Percentiles rank a stretch among this genome's conserved stretches.
Evolutionary conservation across 1,140 invertebrate species (phyloP).

Genomic region (Drosophila parvula): DNA sequence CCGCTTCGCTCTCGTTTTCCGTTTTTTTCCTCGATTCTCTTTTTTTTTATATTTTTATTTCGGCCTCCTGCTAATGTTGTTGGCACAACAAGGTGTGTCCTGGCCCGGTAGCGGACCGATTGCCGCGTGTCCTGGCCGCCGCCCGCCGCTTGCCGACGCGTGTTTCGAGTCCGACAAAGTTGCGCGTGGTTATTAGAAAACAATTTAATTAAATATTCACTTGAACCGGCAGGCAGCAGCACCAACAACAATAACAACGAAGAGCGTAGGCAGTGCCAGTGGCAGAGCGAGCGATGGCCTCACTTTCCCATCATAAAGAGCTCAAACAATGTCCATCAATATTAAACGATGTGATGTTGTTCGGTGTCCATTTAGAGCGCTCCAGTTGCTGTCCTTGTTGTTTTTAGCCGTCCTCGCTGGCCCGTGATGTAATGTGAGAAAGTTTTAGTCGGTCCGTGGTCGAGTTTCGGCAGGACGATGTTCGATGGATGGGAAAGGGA

Average conservation of each 20-base stretch:
- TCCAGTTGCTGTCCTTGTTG: slow-evolving; percentile 43
- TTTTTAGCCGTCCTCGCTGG: slow-evolving; percentile 41
- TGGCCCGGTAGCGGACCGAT: slow-evolving; percentile 41
- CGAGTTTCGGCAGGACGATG: slow-evolving; percentile 29
- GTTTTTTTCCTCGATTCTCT: slow-evolving; percentile 9
- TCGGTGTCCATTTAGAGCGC: slow-evolving; percentile 64
- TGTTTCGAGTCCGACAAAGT: slow-evolving; percentile 67
- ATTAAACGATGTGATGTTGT: slow-evolving; percentile 80
- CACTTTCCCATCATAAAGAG: slow-evolving; percentile 73
- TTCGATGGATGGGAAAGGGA: slow-evolving; percentile 4
- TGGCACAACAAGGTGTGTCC: slow-evolving; percentile 83
- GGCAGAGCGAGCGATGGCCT: slow-evolving; percentile 24
- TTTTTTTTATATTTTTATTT: slow-evolving; percentile 37
- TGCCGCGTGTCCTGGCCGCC: slow-evolving; percentile 69
- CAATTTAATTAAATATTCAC: slow-evolving; percentile 84
- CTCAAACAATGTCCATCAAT: slow-evolving; percentile 78
- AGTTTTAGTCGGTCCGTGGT: slow-evolving; percentile 46
- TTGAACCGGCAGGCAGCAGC: slow-evolving; percentile 61
- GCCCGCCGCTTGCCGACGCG: slow-evolving; percentile 64
- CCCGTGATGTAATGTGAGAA: slow-evolving; percentile 80
- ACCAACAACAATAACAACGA: slow-evolving; percentile 37
- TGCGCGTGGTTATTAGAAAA: slow-evolving; percentile 82
- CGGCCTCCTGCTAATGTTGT: slow-evolving; percentile 77
- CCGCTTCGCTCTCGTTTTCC: slow-evolving; percentile 35
- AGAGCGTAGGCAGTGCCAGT: slow-evolving; percentile 40